Evolutionary conservation across 2,888 invertebrate species (phyloP), one percentile per base, ranked within the genome.

Genomic region (Teleogryllus oceanicus): DNA sequence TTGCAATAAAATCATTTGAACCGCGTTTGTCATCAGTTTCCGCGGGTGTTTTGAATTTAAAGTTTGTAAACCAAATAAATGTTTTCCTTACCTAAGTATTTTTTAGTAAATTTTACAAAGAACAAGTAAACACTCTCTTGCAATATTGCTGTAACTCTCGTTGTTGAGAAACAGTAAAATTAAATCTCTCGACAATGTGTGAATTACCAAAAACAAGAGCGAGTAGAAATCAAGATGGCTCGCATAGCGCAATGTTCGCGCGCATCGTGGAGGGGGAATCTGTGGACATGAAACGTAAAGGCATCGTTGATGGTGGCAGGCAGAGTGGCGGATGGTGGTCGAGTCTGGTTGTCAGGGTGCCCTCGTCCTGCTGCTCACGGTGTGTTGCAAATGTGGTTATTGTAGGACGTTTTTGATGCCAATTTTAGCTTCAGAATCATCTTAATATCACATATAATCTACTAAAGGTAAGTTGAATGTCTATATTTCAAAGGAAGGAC

Each of bases 281-380:
- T 37, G 37, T 37, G 37, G 37, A 37, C 37, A 77, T 74, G 81
- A 80, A 80, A 82, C 80, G 81, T 79, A 81, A 79, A 77, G 78
- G 80, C 82, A 82, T 82, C 82, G 81, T 80, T 76, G 79, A 82
- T 82, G 82, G 81, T 81, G 81, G 78, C 51, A 49, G 62, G n/a
- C 62, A n/a, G 62, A 81, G 81, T 81, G 81, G 78, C 51, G 51
- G 62, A 62, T n/a, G 62, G 62, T 62, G 62, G 62, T 62, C n/a
- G 13, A 62, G 62, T n/a, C n/a, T 62, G 62, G 62, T 18, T 13
- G 62, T 62, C 62, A n/a, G 13, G 62, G 62, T 62, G 37, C 37
- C 37, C 62, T 18, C 16, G 62, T 62, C 62, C 16, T 62, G 62
- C 62, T 62, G 37, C 37, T 37, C 37, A 62, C n/a, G n/a, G 13